Evolutionary conservation across 2,113 vertebrate genomes (phyloP).

Genomic region (Scomber japonicus): DNA sequence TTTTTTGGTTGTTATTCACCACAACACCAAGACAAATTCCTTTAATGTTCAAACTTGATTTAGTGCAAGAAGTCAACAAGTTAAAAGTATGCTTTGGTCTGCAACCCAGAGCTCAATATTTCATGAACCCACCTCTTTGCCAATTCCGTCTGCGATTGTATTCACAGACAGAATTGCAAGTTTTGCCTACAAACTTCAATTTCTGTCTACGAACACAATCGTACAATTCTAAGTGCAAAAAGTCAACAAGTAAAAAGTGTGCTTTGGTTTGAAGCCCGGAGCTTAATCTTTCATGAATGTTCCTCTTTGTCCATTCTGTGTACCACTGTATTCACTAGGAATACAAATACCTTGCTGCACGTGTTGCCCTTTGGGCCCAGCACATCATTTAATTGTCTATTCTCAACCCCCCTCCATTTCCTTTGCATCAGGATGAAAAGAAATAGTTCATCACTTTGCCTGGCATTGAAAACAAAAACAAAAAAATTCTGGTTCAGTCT

Average conservation of each 20-base stretch:
- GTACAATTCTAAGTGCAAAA: neutral
- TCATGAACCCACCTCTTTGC: neutral
- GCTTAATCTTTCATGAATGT: constrained; percentile 1
- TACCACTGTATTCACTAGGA: constrained; percentile 24
- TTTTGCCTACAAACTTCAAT: too few relatives aligned
- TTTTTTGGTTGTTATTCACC: too few relatives aligned
- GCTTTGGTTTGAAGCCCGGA: neutral
- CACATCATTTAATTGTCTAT: constrained; percentile 37
- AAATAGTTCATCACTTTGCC: too few relatives aligned
- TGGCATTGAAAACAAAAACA: too few relatives aligned
- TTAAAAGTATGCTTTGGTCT: neutral
- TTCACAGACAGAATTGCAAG: constrained; percentile 3
- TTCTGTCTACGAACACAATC: too few relatives aligned
- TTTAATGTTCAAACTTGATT: too few relatives aligned
- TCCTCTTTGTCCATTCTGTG: neutral
- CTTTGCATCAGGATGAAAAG: too few relatives aligned
- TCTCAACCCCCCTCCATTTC: neutral
- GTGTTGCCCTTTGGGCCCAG: constrained; percentile 36
- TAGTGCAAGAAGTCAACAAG: too few relatives aligned
- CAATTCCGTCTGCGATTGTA: neutral
- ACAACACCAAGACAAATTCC: too few relatives aligned
- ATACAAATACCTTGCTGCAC: constrained; percentile 42
- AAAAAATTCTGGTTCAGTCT: too few relatives aligned
- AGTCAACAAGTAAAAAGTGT: neutral
- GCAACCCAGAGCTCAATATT: constrained; percentile 10